A percentile compares a stretch with the other conserved stretches of the same genome.
These are phyloP conservation scores for Syngnathoides biaculeatus DNA, from an alignment of 2,113 vertebrate species.

Conservation along the genomic window DNA sequence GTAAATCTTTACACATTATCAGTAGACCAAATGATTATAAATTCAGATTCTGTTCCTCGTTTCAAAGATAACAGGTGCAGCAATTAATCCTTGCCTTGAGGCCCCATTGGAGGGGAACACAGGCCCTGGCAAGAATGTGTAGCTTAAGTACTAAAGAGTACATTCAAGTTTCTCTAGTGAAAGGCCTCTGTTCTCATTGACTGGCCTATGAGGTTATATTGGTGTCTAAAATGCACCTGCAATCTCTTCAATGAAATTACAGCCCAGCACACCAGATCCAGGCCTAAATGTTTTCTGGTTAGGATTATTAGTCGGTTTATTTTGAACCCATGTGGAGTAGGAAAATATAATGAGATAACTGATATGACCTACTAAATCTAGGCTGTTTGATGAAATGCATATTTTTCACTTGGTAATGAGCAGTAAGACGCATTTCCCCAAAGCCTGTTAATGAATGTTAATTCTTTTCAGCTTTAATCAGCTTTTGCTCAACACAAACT, in stretches of 20 bases:
- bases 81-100: background rate
- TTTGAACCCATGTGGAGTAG: background rate
- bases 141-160: background rate
- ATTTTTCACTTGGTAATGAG: constrained; percentile 19
- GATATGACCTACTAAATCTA: constrained; percentile 25
- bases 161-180: background rate
- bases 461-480: background rate
- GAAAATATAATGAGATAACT: constrained; percentile 5
- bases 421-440: constrained; percentile 3
- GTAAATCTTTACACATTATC: background rate
- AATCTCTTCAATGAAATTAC: constrained; percentile 30
- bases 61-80: background rate
- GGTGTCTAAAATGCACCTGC: constrained; percentile 24
- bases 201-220: background rate
- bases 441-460: background rate
- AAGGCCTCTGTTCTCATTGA: background rate
- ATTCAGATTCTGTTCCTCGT: background rate
- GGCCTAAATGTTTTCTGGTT: constrained; percentile 11
- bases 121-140: background rate
- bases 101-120: background rate
- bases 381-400: constrained; percentile 14
- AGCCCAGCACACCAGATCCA: constrained; percentile 6
- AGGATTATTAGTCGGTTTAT: constrained; percentile 24
- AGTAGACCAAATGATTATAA: background rate
- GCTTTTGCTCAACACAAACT: background rate